These are phyloP conservation scores for Pissodes strobi DNA, from an alignment of 1,140 invertebrate species.

Conservation along the genomic window DNA sequence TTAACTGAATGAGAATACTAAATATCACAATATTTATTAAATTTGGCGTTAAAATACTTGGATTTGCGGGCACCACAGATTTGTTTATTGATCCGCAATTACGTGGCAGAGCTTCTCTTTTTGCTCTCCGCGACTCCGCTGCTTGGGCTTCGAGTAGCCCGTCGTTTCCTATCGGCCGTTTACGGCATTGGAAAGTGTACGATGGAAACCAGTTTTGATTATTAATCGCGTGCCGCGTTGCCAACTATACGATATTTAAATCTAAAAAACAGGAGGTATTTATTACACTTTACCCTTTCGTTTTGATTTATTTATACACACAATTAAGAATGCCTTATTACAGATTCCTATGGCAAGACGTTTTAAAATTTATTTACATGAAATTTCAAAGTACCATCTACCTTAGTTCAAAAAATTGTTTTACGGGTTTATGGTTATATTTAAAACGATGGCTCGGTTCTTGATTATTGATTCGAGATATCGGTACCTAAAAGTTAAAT, in stretches of 20 bases:
- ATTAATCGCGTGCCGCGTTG: conserved; percentile 28
- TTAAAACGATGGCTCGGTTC: no score
- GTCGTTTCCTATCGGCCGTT: conserved; percentile 22
- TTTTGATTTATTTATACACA: no score
- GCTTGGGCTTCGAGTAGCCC: not conserved
- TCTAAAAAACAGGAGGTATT: no score
- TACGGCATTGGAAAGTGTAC: conserved; percentile 43
- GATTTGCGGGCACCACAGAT: conserved; percentile 50
- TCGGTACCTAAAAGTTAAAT: no score
- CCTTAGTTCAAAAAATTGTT: no score
- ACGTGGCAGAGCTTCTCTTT: conserved; percentile 47
- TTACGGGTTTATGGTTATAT: no score
- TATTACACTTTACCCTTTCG: no score
- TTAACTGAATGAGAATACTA: conserved; percentile 53
- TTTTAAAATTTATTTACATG: no score
- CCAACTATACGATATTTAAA: conserved; percentile 19
- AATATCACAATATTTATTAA: conserved; percentile 55
- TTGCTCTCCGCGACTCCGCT: conserved; percentile 11
- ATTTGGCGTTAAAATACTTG: conserved; percentile 56
- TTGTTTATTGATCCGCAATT: conserved; percentile 53
- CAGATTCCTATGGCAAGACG: no score
- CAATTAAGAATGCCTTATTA: no score
- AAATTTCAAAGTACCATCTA: no score
- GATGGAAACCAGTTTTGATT: conserved; percentile 43
- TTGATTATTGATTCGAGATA: no score